phyloP scores from a whole-genome alignment of 2,797 vertebrate species.

The Brotula barbata region DNA sequence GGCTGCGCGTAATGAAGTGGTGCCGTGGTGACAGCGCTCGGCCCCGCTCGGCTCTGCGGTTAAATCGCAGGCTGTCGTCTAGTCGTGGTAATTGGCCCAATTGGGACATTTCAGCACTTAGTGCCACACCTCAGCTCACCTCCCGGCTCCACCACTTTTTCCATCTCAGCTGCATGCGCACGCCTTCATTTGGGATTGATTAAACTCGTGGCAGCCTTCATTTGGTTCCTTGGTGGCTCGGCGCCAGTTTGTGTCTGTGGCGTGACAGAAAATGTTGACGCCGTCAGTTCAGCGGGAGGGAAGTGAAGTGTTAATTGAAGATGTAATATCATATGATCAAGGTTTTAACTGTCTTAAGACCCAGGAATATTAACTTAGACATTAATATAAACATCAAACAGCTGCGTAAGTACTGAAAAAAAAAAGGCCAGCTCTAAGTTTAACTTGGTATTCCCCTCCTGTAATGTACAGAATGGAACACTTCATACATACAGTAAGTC shows the following conservation, averaged over 20 bases:
- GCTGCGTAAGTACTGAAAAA: too few relatives aligned
- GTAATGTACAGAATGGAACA: too few relatives aligned
- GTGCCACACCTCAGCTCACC: constrained; percentile 67
- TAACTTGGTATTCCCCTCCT: too few relatives aligned
- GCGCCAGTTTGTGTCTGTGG: constrained; percentile 40
- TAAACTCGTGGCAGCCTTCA: constrained; percentile 41
- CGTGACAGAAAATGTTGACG: constrained; percentile 18
- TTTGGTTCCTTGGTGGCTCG: constrained; percentile 17
- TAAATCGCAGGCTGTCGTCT: constrained; percentile 47
- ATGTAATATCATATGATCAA: constrained; percentile 29
- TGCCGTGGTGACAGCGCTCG: constrained; percentile 52
- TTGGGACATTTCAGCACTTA: constrained; percentile 65
- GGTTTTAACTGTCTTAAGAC: too few relatives aligned
- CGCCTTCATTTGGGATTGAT: constrained; percentile 54
- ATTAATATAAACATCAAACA: too few relatives aligned
- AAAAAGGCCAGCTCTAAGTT: too few relatives aligned
- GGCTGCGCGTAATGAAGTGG: constrained; percentile 52
- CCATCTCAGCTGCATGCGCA: constrained; percentile 33
- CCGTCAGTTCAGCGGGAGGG: constrained; percentile 28
- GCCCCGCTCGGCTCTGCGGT: constrained; percentile 51
- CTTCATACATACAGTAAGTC: too few relatives aligned
- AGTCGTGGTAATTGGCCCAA: constrained; percentile 67
- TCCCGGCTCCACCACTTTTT: constrained; percentile 56
- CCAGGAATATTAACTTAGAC: too few relatives aligned
- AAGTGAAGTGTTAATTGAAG: constrained; percentile 42